Percentiles rank a stretch among this genome's conserved stretches.
Conservation (phyloP, 2,888 invertebrate genomes). For the Sclerodermus sp. region DNA sequence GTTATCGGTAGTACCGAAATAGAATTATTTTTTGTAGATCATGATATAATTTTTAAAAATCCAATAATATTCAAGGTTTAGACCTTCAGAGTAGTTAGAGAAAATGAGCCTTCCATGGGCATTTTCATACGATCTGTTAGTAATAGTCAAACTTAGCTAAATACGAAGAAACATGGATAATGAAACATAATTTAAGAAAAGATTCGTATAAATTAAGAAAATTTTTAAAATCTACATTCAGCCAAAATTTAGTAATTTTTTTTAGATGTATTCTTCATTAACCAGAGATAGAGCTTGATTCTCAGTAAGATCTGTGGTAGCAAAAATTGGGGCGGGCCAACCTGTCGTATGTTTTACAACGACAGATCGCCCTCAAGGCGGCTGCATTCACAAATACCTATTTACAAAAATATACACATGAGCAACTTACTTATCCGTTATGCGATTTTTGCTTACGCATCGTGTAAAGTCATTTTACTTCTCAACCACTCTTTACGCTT, state of each 20-base stretch:
- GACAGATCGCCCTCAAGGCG: slow-evolving; percentile 46
- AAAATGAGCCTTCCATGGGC: too few species aligned
- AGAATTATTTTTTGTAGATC: too few species aligned
- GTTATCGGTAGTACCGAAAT: slow-evolving; percentile 5
- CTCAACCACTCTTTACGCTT: slow-evolving; percentile 14
- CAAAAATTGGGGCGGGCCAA: slow-evolving; percentile 45
- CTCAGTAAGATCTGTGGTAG: slow-evolving; percentile 51
- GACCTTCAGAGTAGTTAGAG: too few species aligned
- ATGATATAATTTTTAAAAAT: too few species aligned
- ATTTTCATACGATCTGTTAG: too few species aligned
- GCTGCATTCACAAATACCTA: slow-evolving; percentile 52
- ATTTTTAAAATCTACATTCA: too few species aligned
- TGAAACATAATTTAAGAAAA: too few species aligned
- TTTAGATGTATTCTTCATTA: slow-evolving; percentile 17
- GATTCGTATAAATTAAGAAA: too few species aligned
- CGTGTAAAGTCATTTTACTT: slow-evolving; percentile 12
- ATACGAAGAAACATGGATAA: too few species aligned
- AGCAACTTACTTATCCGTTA: slow-evolving; percentile 52
- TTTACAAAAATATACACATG: slow-evolving; percentile 58
- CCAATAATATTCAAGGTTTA: too few species aligned
- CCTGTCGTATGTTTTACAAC: slow-evolving; percentile 18
- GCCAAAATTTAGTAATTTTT: slow-evolving; percentile 13
- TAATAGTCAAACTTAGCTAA: too few species aligned
- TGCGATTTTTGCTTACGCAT: slow-evolving; percentile 20
- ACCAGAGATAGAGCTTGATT: slow-evolving; percentile 39